Conservation (phyloP, 1,140 invertebrate species). For the Asobara japonica region DNA sequence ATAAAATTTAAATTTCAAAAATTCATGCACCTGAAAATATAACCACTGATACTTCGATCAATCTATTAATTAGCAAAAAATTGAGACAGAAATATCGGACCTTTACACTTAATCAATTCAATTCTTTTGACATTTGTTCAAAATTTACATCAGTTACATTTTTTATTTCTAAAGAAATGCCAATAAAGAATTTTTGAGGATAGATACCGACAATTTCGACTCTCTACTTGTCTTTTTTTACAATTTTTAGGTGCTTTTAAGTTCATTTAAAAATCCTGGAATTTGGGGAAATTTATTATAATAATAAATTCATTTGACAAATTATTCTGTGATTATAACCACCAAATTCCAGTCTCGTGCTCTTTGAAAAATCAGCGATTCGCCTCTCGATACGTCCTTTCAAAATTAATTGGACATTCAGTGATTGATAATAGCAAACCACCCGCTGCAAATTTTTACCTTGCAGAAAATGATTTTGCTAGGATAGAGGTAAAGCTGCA, state of each 20-base stretch:
- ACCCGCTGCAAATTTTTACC: constrained; percentile 58
- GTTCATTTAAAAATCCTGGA: constrained; percentile 44
- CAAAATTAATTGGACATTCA: constrained; percentile 50
- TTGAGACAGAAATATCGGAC: background rate
- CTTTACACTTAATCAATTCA: background rate
- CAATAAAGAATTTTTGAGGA: background rate
- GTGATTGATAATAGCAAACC: constrained; percentile 56
- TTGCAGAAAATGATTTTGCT: constrained; percentile 61
- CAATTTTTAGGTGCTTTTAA: too few relatives aligned
- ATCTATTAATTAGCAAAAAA: background rate
- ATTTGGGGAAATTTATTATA: constrained; percentile 41
- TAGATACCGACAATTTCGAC: background rate
- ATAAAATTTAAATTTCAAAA: background rate
- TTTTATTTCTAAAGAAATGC: too few relatives aligned
- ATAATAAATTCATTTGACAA: background rate
- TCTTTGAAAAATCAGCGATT: constrained; percentile 67
- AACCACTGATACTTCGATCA: background rate
- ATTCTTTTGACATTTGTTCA: background rate
- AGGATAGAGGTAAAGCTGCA: constrained; percentile 50
- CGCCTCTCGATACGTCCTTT: constrained; percentile 40
- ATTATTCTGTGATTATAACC: background rate
- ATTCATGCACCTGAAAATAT: background rate
- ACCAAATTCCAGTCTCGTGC: constrained; percentile 65
- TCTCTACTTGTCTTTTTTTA: too few relatives aligned
- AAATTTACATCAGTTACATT: background rate